Base-by-base conservation (phyloP, 2,888 invertebrate genomes). In the Temnothorax ravouxi region DNA sequence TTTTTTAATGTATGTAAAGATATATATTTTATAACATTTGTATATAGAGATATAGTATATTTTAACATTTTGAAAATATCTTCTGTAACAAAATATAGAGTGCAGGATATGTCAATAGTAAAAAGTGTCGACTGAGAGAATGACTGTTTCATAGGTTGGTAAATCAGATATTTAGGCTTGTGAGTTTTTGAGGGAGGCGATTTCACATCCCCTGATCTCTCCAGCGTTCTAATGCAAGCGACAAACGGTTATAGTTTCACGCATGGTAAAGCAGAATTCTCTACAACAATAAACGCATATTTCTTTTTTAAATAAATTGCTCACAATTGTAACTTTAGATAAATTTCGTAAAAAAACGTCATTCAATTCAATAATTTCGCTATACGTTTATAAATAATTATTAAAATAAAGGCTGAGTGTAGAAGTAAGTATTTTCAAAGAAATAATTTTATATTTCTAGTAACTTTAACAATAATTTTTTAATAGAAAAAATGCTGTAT, bases 21-120 rank as follows among this genome's bases (percentile, higher is more conserved):
- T 50, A 29, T 29, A 29, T 25, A 25, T 25, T 44, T 44, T 29
- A 29, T 44, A 64, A 38, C 8, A 56, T 41, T 56, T 15, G 0
- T 47, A 64, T 41, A 41, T 0, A 41, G 1, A 44, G 29, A 25
- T 50, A 29, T 50, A n/a, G n/a, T n/a, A 29, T 25, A 25, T 25
- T 29, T 44, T 44, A 64, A 38, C 8, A 56, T 41, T 56, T 79
- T 9, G 8, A 6, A 71, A 52, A 72, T 59, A 13, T 44, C 4
- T 59, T 47, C 5, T 47, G 8, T 2, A 29, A 5, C 13, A 44
- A 47, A 59, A n/a, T 44, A 2, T 38, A 80, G 56, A 72, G 56
- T 47, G 79, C 79, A 72, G 59, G 34, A 80, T 21, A n/a, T 59
- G 21, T 72, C 47, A 71, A 15, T 79, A 34, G 21, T 44, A 59